These are phyloP conservation scores for Gryllus longicercus DNA, from an alignment of 2,888 invertebrate species.

Conservation along the genomic window DNA sequence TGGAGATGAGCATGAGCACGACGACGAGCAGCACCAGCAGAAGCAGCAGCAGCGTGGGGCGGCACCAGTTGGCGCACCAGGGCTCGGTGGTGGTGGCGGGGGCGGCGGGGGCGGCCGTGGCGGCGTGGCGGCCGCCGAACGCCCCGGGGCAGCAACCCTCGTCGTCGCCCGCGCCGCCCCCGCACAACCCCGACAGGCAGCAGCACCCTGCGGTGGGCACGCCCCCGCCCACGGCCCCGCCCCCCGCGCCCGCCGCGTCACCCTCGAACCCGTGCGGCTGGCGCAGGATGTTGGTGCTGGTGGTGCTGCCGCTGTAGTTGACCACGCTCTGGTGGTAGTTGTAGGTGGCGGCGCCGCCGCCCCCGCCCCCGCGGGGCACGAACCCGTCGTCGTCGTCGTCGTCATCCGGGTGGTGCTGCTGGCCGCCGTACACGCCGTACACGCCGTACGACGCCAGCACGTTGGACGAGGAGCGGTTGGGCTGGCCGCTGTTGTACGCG, in stretches of 20 bases:
- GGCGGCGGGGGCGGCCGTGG: conserved; percentile 37
- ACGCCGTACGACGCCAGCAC: conserved; percentile 57
- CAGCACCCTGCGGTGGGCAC: conserved; percentile 27
- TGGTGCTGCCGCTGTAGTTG: conserved; percentile 34
- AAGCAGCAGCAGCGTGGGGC: conserved; percentile 56
- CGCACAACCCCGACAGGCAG: conserved; percentile 23
- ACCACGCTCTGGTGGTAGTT: conserved; percentile 35
- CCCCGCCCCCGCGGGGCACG: conserved; percentile 21
- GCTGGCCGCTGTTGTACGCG: not conserved
- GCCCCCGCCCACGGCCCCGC: conserved; percentile 20
- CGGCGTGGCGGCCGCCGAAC: not conserved
- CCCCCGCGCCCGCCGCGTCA: conserved; percentile 41
- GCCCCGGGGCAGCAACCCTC: not conserved
- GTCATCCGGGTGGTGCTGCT: conserved; percentile 11
- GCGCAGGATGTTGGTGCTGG: conserved; percentile 38
- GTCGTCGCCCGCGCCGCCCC: not conserved
- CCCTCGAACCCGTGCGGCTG: conserved; percentile 38
- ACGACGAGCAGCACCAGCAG: conserved; percentile 56
- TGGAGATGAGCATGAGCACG: conserved; percentile 57
- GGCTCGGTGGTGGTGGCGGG: conserved; percentile 41
- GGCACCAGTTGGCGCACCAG: conserved; percentile 51
- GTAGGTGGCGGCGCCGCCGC: conserved; percentile 20
- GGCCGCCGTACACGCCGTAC: conserved; percentile 50
- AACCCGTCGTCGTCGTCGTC: conserved; percentile 35
- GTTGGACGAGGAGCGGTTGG: conserved; percentile 29